A percentile compares a stretch with the other conserved stretches of the same genome.
These are phyloP conservation scores for Sphenodon punctatus DNA, from an alignment of 2,797 vertebrate species.

Conservation along the genomic window DNA sequence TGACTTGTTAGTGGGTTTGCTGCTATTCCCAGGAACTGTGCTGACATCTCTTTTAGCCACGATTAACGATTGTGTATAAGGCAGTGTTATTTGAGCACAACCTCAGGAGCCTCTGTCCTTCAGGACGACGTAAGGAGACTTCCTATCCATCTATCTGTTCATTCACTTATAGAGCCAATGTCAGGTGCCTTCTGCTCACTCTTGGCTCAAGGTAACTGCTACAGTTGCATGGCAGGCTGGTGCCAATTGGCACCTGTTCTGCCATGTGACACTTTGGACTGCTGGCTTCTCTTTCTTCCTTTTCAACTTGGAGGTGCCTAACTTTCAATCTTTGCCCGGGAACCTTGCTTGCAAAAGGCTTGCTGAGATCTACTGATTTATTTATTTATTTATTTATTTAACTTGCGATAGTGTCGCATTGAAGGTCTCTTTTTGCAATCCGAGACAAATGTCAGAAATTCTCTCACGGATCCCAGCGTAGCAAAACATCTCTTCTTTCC, in stretches of 20 bases:
- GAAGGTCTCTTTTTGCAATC: conserved; percentile 33
- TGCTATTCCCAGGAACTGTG: too few species aligned
- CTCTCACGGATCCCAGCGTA: background rate
- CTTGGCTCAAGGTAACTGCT: conserved; percentile 27
- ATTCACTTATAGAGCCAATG: background rate
- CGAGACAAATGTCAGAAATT: background rate
- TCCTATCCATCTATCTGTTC: background rate
- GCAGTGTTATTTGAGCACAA: background rate
- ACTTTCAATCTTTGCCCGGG: background rate
- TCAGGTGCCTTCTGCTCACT: background rate
- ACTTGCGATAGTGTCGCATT: background rate
- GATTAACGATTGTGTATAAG: rapidly evolving
- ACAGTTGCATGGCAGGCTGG: background rate
- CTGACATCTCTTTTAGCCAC: too few species aligned
- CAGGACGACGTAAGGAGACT: background rate
- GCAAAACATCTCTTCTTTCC: background rate
- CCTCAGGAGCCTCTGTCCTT: background rate
- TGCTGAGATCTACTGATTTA: conserved; percentile 45
- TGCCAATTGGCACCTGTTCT: conserved; percentile 51
- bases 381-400: too few species aligned
- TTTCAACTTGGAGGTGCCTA: background rate
- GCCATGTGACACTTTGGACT: conserved; percentile 28
- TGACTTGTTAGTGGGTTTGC: too few species aligned
- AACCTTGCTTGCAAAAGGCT: background rate
- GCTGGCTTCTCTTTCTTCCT: background rate